These are phyloP conservation scores for Sphaerophoria taeniata DNA, from an alignment of 2,888 invertebrate genomes.

Conservation along the genomic window DNA sequence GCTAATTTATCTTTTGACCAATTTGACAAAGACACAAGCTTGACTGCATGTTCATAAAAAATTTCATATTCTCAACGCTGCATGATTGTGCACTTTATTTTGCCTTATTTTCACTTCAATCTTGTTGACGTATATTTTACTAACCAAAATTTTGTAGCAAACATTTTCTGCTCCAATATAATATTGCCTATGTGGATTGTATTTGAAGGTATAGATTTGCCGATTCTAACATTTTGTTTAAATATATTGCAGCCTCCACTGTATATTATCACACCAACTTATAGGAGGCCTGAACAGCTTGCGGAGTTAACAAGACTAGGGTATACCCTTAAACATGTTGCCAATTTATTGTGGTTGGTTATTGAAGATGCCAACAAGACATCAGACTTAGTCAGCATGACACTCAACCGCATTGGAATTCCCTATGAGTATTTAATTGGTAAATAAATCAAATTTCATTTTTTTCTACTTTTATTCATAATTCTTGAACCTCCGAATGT, in stretches of 20 bases:
- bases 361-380: slow-evolving; percentile 87
- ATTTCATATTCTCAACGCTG: slow-evolving; percentile 15
- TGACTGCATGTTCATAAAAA: slow-evolving; percentile 35
- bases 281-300: slow-evolving; percentile 89
- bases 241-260: slow-evolving; percentile 83
- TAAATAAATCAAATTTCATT: slow-evolving; percentile 76
- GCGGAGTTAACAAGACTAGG: slow-evolving; percentile 90
- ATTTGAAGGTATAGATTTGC: no score
- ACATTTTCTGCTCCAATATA: neutral
- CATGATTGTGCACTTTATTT: slow-evolving; percentile 38
- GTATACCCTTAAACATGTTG: slow-evolving; percentile 88
- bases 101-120: slow-evolving; percentile 37
- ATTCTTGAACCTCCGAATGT: slow-evolving; percentile 66
- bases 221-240: no score
- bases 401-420: slow-evolving; percentile 84
- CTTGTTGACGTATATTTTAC: neutral
- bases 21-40: neutral
- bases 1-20: neutral
- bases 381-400: slow-evolving; percentile 83
- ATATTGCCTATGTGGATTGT: neutral
- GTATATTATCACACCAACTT: slow-evolving; percentile 90
- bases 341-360: slow-evolving; percentile 89
- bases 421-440: slow-evolving; percentile 85
- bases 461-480: slow-evolving; percentile 18
- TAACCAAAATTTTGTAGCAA: neutral